Percentiles rank a stretch among this genome's conserved stretches.
phyloP scores from a whole-genome alignment of 2,888 invertebrate species.

The Megastigmus dorsalis region DNA sequence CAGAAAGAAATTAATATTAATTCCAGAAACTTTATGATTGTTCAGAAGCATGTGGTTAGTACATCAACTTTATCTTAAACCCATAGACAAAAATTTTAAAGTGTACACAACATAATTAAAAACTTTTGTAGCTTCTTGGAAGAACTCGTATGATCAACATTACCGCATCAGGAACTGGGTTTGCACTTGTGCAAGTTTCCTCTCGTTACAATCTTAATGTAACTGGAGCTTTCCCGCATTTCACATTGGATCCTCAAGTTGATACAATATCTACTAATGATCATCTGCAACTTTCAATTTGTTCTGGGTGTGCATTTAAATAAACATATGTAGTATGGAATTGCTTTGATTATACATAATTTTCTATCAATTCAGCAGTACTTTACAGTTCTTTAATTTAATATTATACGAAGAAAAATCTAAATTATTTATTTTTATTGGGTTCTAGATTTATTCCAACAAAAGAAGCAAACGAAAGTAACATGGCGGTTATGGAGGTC shows the following conservation, averaged over 20 bases:
- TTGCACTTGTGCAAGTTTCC: conserved; percentile 85
- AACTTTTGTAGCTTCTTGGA: conserved; percentile 74
- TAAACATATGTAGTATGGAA: neutral
- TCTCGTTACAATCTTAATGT: conserved; percentile 90
- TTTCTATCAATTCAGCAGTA: neutral
- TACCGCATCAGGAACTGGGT: conserved; percentile 86
- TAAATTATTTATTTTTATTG: conserved; percentile 53
- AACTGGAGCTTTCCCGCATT: conserved; percentile 90
- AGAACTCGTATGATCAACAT: conserved; percentile 81
- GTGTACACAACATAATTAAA: neutral
- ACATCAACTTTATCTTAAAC: too few species aligned
- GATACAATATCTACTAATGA: conserved; percentile 86
- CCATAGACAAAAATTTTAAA: too few species aligned
- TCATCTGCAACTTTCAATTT: conserved; percentile 87
- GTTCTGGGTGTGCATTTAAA: conserved; percentile 79
- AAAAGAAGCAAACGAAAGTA: conserved; percentile 83
- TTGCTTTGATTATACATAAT: neutral
- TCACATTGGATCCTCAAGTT: conserved; percentile 89
- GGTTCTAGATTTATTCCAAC: conserved; percentile 80
- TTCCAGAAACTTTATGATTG: conserved; percentile 85
- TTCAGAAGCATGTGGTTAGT: conserved; percentile 86
- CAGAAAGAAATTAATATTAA: conserved; percentile 82
- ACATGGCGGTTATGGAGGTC: conserved; percentile 94
- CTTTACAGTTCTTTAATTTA: neutral
- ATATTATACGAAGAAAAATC: neutral